Conservation (phyloP, 2,797 vertebrate species). For the Gambelia wislizenii region DNA sequence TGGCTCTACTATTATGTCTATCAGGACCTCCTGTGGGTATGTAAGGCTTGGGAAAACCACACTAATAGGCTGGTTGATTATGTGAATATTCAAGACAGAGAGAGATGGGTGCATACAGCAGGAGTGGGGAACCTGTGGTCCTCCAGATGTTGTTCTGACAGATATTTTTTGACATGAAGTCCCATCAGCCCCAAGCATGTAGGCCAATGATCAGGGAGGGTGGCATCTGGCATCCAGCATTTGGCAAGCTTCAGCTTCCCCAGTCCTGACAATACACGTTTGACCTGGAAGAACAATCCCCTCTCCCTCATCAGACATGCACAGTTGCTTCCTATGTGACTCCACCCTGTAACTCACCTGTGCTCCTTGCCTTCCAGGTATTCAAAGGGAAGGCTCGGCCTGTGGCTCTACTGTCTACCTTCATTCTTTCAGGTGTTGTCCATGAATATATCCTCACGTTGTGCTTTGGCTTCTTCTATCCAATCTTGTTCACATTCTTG, state of each 20-base stretch:
- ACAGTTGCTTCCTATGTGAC: too few species aligned
- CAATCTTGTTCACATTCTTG: constrained; percentile 82
- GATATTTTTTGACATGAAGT: background rate
- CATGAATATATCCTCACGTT: constrained; percentile 89
- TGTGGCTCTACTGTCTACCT: constrained; percentile 85
- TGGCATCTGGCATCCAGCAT: background rate
- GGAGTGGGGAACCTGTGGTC: background rate
- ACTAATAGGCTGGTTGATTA: too few species aligned
- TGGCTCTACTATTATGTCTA: constrained; percentile 91
- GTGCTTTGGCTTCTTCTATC: constrained; percentile 91
- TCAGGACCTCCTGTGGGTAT: constrained; percentile 87
- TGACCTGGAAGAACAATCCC: background rate
- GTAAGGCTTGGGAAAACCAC: constrained; percentile 15
- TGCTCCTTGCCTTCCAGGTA: constrained; percentile 36
- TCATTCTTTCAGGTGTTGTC: constrained; percentile 85
- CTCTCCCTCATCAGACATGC: too few species aligned
- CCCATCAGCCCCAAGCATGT: background rate
- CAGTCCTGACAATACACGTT: background rate
- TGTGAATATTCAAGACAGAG: too few species aligned
- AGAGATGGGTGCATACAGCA: background rate
- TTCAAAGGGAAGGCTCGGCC: constrained; percentile 78
- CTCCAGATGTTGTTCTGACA: background rate
- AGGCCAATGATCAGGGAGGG: background rate
- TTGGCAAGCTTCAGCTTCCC: background rate
- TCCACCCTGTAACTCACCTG: background rate